Evolutionary conservation across 2,888 invertebrate genomes (phyloP).

Genomic region (Mamestra brassicae): DNA sequence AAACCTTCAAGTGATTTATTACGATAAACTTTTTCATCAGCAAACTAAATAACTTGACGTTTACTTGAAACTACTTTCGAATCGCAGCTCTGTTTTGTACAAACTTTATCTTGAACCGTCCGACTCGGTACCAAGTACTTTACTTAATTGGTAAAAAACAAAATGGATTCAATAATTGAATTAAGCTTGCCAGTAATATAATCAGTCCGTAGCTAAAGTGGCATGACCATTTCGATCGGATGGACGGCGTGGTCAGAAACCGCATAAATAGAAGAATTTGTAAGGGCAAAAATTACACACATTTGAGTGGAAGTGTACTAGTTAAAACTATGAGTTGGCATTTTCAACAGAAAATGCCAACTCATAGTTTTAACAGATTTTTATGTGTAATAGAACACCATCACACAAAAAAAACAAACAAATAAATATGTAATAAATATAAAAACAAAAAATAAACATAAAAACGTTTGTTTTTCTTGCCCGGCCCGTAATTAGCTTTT

Average conservation of each 20-base stretch:
- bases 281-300: not conserved
- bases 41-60: constrained; percentile 13
- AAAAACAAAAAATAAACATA: not conserved
- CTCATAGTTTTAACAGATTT: too few species aligned
- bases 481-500: not conserved
- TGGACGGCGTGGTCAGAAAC: not conserved
- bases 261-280: not conserved
- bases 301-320: not conserved
- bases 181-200: not conserved
- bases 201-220: not conserved
- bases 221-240: not conserved
- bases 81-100: not conserved
- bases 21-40: not conserved
- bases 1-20: not conserved
- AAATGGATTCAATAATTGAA: not conserved
- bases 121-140: not conserved
- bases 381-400: too few species aligned
- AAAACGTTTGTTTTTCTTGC: not conserved
- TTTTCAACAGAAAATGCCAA: too few species aligned
- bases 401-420: not conserved
- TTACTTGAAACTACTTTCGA: constrained; percentile 9
- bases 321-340: not conserved
- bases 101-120: constrained; percentile 13
- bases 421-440: too few species aligned
- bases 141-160: constrained; percentile 2